These are phyloP conservation scores for Colistium nudipinnis DNA, from an alignment of 2,113 vertebrate genomes.

Conservation along the genomic window DNA sequence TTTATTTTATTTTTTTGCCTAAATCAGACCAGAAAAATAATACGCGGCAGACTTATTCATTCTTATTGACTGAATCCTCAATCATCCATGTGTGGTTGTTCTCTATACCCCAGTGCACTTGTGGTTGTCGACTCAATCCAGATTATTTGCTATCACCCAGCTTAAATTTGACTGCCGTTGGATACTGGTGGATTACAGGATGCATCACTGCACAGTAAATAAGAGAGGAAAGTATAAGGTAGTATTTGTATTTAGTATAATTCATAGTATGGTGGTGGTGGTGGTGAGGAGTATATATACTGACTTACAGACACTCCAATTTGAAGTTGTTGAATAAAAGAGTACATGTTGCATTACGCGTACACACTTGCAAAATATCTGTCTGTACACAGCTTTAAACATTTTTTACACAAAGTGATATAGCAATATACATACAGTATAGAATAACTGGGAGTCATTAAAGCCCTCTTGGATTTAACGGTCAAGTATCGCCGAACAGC, in stretches of 20 bases:
- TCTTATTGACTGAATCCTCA: conserved; percentile 11
- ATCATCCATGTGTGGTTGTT: conserved; percentile 1
- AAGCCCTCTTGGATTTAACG: conserved; percentile 48
- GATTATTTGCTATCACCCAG: not conserved
- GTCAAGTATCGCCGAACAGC: conserved; percentile 13
- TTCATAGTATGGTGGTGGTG: conserved; percentile 44
- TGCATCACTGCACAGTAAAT: conserved; percentile 15
- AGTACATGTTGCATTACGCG: conserved; percentile 62
- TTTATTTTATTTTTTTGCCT: too few species aligned
- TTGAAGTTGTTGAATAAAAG: conserved; percentile 68
- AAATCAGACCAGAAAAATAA: conserved; percentile 20
- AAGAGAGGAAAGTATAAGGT: conserved; percentile 31
- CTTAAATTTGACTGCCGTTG: not conserved
- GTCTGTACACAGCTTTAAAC: conserved; percentile 75
- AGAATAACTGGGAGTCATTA: conserved; percentile 43
- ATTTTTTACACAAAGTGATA: conserved; percentile 67
- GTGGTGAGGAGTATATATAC: conserved; percentile 40
- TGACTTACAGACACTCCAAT: conserved; percentile 73
- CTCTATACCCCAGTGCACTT: not conserved
- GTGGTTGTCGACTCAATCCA: not conserved
- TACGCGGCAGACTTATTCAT: conserved; percentile 8
- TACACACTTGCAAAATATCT: conserved; percentile 73
- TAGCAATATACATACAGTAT: conserved; percentile 67
- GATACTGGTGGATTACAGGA: conserved; percentile 34
- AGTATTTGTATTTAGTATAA: conserved; percentile 43